These are phyloP conservation scores for Perizoma affinitatum DNA, from an alignment of 2,888 invertebrate species.

Conservation along the genomic window DNA sequence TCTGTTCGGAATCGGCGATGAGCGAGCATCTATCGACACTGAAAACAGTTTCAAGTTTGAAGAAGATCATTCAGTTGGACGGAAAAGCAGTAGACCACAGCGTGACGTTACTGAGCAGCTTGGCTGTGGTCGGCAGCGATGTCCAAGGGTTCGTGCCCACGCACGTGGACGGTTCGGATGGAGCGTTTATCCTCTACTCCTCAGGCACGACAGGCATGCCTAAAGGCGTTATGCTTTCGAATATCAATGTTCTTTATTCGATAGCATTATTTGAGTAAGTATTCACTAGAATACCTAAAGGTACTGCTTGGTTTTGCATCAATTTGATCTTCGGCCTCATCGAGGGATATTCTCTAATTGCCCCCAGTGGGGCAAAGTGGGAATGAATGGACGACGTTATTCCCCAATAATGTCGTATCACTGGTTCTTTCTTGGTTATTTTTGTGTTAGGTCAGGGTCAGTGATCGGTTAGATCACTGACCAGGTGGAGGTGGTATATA, in stretches of 20 bases:
- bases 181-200: constrained; percentile 79
- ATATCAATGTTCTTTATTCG: constrained; percentile 74
- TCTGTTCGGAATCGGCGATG: constrained; percentile 79
- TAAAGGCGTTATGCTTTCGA: constrained; percentile 90
- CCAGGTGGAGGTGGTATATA: too few relatives aligned
- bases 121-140: constrained; percentile 37
- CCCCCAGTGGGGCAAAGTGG: too few relatives aligned
- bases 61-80: constrained; percentile 86
- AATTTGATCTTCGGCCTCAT: too few relatives aligned
- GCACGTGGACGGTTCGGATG: constrained; percentile 51
- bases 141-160: constrained; percentile 43
- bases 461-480: too few relatives aligned
- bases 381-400: too few relatives aligned
- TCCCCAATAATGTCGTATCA: too few relatives aligned
- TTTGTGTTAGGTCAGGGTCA: too few relatives aligned
- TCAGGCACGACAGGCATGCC: constrained; percentile 91
- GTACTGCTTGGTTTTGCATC: too few relatives aligned
- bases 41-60: constrained; percentile 51
- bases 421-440: too few relatives aligned
- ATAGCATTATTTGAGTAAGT: constrained; percentile 76
- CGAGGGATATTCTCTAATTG: too few relatives aligned
- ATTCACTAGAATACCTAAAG: not conserved
- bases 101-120: constrained; percentile 40
- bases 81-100: constrained; percentile 63
- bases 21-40: constrained; percentile 48